Conservation (phyloP, 2,113 vertebrate genomes). For the Syngnathus typhle region DNA sequence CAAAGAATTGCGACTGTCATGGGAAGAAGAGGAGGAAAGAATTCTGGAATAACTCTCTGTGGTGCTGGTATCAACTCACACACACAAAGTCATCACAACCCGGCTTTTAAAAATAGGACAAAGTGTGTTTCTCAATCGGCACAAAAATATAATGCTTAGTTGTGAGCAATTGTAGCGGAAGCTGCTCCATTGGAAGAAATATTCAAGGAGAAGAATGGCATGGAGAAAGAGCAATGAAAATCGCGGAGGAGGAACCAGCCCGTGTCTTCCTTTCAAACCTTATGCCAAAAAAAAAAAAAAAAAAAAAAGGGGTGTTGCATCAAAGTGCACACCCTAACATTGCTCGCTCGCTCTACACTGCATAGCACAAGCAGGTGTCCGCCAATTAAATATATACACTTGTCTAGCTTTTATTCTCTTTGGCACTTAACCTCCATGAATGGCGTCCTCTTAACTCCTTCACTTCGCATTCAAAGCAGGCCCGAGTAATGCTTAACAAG, state of each 20-base stretch:
- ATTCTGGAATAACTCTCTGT: slow-evolving; percentile 53
- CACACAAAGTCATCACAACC: slow-evolving; percentile 29
- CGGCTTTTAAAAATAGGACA: slow-evolving; percentile 54
- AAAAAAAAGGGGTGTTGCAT: slow-evolving; percentile 29
- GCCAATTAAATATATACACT: slow-evolving; percentile 66
- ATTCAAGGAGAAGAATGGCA: slow-evolving; percentile 14
- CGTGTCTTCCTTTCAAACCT: slow-evolving; percentile 43
- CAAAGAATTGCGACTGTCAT: slow-evolving; percentile 67
- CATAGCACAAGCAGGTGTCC: slow-evolving; percentile 67
- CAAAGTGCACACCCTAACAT: slow-evolving; percentile 45
- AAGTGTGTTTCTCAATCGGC: slow-evolving; percentile 36
- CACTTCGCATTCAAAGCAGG: slow-evolving; percentile 62
- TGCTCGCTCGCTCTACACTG: slow-evolving; percentile 36
- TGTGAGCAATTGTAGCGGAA: slow-evolving; percentile 30
- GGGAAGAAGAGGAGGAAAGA: slow-evolving; percentile 48
- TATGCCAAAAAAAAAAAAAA: slow-evolving; percentile 41
- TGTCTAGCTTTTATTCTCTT: slow-evolving; percentile 53
- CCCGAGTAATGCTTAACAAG: slow-evolving; percentile 49
- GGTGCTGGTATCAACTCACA: slow-evolving; percentile 39
- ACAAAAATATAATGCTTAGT: slow-evolving; percentile 35
- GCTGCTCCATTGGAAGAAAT: slow-evolving; percentile 10
- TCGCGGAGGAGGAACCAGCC: slow-evolving; percentile 34
- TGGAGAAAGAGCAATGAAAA: slow-evolving; percentile 22
- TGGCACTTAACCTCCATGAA: slow-evolving; percentile 55
- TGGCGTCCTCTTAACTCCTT: slow-evolving; percentile 59